Base-by-base conservation (phyloP, 2,113 vertebrate species). In the Oceanodroma tethys region DNA sequence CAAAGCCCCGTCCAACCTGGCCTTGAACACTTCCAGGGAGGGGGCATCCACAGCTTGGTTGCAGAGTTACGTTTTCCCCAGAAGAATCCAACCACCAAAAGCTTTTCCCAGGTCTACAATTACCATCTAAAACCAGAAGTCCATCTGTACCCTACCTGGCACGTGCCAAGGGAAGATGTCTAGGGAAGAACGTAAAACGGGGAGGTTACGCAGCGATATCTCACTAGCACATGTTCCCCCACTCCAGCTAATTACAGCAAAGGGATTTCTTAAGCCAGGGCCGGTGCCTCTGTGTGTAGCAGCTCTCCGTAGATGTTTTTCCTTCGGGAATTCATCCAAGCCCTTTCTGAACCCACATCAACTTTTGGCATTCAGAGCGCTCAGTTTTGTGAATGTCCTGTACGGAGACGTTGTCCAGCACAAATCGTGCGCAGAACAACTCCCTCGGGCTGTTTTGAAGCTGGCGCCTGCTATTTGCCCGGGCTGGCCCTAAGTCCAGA, bases 211-310 rank as follows among this genome's bases (percentile, higher is more conserved):
- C 0, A 5, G 43, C 1, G 5, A 29, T 9, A 58, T 13, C 83
- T 86, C 19, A 1, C 45, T n/a, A 38, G 38, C 32, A 29, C 0
- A 1, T 2, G 6, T 47, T 74, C 47, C 56, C 32, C 40, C 9
- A 20, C 47, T 81, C n/a, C 55, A 95, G 45, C 32, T 74, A 74
- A 83, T 48, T 19, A 36, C 40, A 75, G 52, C 60, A 48, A 60
- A 36, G 0, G 10, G 18, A 36, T 75, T 91, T 83, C 40, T 75
- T 14, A 19, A 48, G 34, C 47, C 5, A 6, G 21, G 0, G 0
- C 34, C 1, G 3, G 12, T n/a, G 38, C 32, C 58, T 66, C 40
- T n/a, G 53, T 55, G 60, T 45, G 81, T 48, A 66, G 40, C 42
- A 66, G 43, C 58, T 81, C 89, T 34, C 36, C 32, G 3, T 5